A percentile compares a stretch with the other conserved stretches of the same genome.
Evolutionary conservation across 1,140 invertebrate genomes (phyloP).

Genomic region (Euwallacea similis): DNA sequence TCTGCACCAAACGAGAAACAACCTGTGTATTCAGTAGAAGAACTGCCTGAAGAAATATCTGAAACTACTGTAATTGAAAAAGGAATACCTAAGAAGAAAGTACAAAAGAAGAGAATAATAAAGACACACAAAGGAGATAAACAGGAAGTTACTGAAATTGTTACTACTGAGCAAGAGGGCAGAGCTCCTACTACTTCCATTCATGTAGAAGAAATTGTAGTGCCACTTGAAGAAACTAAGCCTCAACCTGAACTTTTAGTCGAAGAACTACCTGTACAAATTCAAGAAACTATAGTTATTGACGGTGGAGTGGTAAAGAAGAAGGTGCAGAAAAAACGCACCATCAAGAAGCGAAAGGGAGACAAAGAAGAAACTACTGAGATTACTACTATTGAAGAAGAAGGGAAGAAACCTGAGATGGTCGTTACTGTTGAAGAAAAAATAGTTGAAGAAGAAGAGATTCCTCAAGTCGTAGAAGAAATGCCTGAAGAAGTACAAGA

Average conservation of each 20-base stretch:
- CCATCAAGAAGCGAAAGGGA: conserved; percentile 19
- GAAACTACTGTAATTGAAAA: conserved; percentile 41
- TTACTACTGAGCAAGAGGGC: conserved; percentile 46
- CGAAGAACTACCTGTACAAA: conserved; percentile 51
- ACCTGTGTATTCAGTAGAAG: conserved; percentile 41
- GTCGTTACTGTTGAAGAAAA: conserved; percentile 41
- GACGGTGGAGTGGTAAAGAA: conserved; percentile 45
- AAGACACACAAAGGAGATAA: conserved; percentile 48
- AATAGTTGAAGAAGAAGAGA: conserved; percentile 34
- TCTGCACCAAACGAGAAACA: conserved; percentile 51
- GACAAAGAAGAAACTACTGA: conserved; percentile 47
- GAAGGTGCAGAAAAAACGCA: conserved; percentile 45
- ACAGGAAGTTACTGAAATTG: conserved; percentile 49
- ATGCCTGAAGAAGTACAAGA: conserved; percentile 47
- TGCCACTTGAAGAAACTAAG: conserved; percentile 35
- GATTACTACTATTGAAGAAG: conserved; percentile 51
- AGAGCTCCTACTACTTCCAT: conserved; percentile 43
- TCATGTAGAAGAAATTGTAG: conserved; percentile 45
- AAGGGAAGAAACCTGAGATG: conserved; percentile 52
- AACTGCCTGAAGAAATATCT: conserved; percentile 50
- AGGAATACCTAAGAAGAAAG: conserved; percentile 48
- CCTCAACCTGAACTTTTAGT: conserved; percentile 41
- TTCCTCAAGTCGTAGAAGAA: conserved; percentile 48
- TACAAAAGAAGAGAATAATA: conserved; percentile 48
- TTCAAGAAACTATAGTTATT: conserved; percentile 36